These are phyloP conservation scores for Luehdorfia chinensis DNA, from an alignment of 1,140 invertebrate genomes.

Conservation along the genomic window DNA sequence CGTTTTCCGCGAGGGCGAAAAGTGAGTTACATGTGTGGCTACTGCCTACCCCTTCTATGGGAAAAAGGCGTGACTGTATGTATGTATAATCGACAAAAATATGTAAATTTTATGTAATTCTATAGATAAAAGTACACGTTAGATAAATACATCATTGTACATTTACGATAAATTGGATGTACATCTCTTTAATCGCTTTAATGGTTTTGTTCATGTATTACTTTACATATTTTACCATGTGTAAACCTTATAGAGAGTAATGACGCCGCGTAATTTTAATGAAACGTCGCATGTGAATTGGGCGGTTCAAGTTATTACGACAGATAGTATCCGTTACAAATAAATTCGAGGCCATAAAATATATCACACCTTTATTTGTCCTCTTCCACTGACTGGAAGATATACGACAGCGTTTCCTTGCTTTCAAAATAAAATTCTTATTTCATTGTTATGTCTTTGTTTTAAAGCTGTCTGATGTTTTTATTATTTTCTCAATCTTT, in stretches of 20 bases:
- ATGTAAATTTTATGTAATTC: too few relatives aligned
- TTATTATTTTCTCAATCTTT: constrained; percentile 9
- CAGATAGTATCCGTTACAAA: constrained; percentile 13
- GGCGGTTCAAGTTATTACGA: not conserved
- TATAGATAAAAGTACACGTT: too few relatives aligned
- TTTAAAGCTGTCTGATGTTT: constrained; percentile 16
- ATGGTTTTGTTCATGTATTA: not conserved
- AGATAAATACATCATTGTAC: too few relatives aligned
- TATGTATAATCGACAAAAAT: too few relatives aligned
- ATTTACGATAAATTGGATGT: too few relatives aligned
- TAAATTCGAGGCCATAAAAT: constrained; percentile 14
- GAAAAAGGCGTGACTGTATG: too few relatives aligned
- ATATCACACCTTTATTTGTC: constrained; percentile 19
- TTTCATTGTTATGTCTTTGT: constrained; percentile 23
- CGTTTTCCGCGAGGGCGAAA: too few relatives aligned
- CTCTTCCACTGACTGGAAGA: constrained; percentile 8
- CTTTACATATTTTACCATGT: not conserved
- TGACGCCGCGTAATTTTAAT: constrained; percentile 7
- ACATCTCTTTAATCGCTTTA: not conserved
- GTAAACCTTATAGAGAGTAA: constrained; percentile 4
- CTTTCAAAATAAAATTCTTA: constrained; percentile 22
- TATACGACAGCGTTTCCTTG: constrained; percentile 18
- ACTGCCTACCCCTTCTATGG: too few relatives aligned
- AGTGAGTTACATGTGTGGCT: too few relatives aligned
- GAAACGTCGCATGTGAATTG: constrained; percentile 1